Base-by-base conservation (phyloP, 2,797 vertebrate species). In the Carduelis carduelis region DNA sequence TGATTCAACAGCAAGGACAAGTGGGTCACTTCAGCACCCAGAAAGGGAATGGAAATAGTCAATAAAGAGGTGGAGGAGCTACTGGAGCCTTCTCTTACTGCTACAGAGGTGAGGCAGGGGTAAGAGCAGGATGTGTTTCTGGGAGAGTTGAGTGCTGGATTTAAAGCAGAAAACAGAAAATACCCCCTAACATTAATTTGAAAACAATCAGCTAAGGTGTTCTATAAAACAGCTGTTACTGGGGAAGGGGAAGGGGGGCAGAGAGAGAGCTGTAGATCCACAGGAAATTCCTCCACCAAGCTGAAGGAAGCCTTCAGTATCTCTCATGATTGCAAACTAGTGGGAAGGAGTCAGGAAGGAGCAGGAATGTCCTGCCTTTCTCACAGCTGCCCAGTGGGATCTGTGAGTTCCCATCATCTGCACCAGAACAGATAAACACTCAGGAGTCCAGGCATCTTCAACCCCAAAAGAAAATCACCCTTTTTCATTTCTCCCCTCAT, bases 1-100 rank as follows among this genome's bases (percentile, higher is more conserved):
- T 37, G 26, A 47, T 34, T 18, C 27, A 44, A 13, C 34, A 70
- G 35, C 47, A 57, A 84, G 59, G 47, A 24, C 14, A 22, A 46
- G 3, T 1, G 4, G 46, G 9, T n/a, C 34, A n/a, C 20, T 20
- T 46, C 1, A 2, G 23, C 24, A 39, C 21, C 7, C 44, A 64
- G 63, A 70, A 63, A 47, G 7, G 24, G 43, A 74, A 44, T 24
- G 17, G 11, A 80, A 91, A 34, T 23, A 59, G 7, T 32, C n/a
- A 6, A 52, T 47, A 39, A 80, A n/a, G 8, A 8, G 10, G 19
- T 23, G 30, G 41, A 90, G 20, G 28, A 80, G 7, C 6, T 63
- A 3, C n/a, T 64, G 69, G 26, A 57, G 30, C 13, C 32, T 91
- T 64, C 32, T 39, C 12, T 60, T 32, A 4, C 28, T 37, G 35